Conservation (phyloP, 2,113 vertebrate genomes). For the Crotalus tigris region DNA sequence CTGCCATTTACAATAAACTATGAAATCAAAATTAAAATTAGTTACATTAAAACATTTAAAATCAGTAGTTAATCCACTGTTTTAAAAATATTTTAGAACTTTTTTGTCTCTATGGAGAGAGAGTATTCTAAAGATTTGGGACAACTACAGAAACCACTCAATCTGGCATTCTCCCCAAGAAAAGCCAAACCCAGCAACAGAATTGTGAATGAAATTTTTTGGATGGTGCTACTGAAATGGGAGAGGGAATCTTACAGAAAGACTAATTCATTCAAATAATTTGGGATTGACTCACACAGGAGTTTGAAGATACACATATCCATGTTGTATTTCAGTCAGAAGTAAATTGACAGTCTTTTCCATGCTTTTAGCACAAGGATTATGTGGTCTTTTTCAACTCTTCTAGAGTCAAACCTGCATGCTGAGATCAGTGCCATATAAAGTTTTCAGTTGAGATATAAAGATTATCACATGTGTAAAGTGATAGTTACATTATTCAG, state of each 20-base stretch:
- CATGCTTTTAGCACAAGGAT: background rate
- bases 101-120: background rate
- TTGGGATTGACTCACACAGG: background rate
- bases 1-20: background rate
- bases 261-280: background rate
- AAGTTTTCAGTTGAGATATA: too few species aligned
- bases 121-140: background rate
- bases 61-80: background rate
- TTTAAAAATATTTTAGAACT: background rate
- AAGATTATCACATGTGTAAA: too few species aligned
- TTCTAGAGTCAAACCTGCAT: background rate
- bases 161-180: background rate
- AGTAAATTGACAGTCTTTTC: background rate
- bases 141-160: background rate
- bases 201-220: background rate
- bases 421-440: background rate
- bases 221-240: background rate
- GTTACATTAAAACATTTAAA: background rate
- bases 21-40: background rate
- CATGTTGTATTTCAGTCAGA: background rate
- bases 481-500: too few species aligned
- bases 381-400: background rate
- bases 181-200: background rate
- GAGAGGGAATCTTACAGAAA: background rate
- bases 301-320: background rate